Conservation (phyloP, 1,140 invertebrate genomes). For the Saccostrea glomerata region DNA sequence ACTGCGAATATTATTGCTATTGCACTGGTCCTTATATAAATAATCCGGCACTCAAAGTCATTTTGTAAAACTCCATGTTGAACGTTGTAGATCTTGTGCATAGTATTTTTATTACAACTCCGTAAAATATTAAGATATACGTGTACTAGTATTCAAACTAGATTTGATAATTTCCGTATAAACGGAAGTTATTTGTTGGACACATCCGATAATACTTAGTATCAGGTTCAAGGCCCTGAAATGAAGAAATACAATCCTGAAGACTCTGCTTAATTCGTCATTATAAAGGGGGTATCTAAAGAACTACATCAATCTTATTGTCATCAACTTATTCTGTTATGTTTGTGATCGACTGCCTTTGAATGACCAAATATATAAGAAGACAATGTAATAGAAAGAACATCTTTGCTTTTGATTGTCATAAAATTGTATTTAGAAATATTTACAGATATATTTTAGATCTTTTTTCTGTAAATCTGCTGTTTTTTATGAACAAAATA, state of each 20-base stretch:
- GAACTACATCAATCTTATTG: slow-evolving; percentile 14
- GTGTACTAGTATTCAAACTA: not conserved
- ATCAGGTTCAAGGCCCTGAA: not conserved
- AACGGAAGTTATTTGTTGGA: not conserved
- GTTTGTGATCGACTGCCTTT: not conserved
- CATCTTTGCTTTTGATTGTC: too few species aligned
- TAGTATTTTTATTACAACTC: too few species aligned
- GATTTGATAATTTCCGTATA: not conserved
- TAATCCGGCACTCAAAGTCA: too few species aligned
- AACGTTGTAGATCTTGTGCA: too few species aligned
- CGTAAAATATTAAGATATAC: not conserved
- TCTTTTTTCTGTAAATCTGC: too few species aligned
- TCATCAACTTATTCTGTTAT: not conserved
- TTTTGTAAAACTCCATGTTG: too few species aligned
- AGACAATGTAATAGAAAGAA: too few species aligned
- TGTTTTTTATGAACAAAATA: too few species aligned
- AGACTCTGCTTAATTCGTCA: not conserved
- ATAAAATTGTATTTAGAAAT: too few species aligned
- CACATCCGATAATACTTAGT: not conserved
- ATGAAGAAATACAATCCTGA: not conserved
- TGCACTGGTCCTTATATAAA: too few species aligned
- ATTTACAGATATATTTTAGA: too few species aligned
- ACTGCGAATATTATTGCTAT: too few species aligned
- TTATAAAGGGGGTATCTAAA: not conserved
- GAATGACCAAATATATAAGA: not conserved